phyloP scores from a whole-genome alignment of 1,140 invertebrate genomes.

The Harlomillsia oculata region DNA sequence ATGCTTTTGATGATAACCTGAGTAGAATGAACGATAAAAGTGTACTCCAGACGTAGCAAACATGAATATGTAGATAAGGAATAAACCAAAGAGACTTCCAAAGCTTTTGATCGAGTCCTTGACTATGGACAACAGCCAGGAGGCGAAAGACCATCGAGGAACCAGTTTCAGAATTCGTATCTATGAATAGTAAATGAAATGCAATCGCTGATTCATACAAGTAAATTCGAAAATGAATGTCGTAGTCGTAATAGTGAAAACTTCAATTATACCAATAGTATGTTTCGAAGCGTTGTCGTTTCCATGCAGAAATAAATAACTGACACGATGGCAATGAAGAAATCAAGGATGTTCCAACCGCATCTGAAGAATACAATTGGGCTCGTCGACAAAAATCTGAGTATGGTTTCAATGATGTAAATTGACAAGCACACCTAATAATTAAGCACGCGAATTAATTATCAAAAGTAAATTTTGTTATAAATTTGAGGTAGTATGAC shows the following conservation, averaged over 20 bases:
- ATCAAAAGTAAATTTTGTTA: background rate
- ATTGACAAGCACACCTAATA: constrained; percentile 2
- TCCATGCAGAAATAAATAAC: background rate
- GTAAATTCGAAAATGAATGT: background rate
- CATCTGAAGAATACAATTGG: background rate
- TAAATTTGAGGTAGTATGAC: background rate
- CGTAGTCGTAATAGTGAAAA: background rate
- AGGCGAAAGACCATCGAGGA: background rate
- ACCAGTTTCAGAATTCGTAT: constrained; percentile 1
- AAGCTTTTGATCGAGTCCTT: background rate
- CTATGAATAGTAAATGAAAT: too few species aligned
- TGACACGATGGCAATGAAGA: background rate
- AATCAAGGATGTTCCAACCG: constrained; percentile 4
- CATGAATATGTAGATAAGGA: constrained; percentile 8
- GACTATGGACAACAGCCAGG: background rate
- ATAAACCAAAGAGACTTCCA: background rate
- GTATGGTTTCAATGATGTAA: background rate
- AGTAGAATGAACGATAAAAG: background rate
- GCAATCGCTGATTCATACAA: background rate
- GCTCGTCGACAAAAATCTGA: background rate
- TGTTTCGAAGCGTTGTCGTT: background rate
- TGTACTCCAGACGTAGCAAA: background rate
- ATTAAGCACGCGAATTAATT: too few species aligned
- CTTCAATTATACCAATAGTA: background rate
- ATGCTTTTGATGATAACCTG: background rate